Evolutionary conservation across 2,113 vertebrate genomes (phyloP).

Genomic region (Mesocricetus auratus): DNA sequence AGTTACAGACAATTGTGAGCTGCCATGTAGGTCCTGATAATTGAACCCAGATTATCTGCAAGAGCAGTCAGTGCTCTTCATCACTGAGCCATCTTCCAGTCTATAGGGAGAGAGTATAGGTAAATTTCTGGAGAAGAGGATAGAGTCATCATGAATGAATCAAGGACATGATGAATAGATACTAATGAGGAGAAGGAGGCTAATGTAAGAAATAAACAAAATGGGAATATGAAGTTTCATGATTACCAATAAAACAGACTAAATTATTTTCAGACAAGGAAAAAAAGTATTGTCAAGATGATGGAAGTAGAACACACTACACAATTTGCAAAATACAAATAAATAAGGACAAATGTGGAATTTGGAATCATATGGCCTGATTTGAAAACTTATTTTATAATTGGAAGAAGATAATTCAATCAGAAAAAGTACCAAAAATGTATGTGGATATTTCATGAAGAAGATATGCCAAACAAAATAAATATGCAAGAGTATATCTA

Average conservation of each 20-base stretch:
- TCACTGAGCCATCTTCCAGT: too few species aligned
- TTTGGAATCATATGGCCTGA: background rate
- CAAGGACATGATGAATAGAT: background rate
- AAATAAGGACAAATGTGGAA: background rate
- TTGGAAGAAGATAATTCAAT: background rate
- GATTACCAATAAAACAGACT: background rate
- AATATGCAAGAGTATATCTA: background rate
- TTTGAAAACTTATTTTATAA: background rate
- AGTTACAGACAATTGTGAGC: too few species aligned
- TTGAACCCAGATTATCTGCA: too few species aligned
- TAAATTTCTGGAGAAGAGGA: background rate
- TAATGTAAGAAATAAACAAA: background rate
- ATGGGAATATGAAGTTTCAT: background rate
- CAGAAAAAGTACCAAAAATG: background rate
- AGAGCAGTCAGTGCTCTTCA: too few species aligned
- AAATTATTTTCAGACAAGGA: background rate
- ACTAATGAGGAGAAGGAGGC: background rate
- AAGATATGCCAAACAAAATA: background rate
- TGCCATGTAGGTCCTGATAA: too few species aligned
- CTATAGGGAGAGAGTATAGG: background rate
- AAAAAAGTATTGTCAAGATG: background rate
- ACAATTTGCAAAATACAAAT: background rate
- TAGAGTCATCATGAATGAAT: background rate
- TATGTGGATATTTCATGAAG: background rate
- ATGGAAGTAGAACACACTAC: background rate